phyloP scores from a whole-genome alignment of 2,888 invertebrate species.

The Temnothorax unifasciatus region DNA sequence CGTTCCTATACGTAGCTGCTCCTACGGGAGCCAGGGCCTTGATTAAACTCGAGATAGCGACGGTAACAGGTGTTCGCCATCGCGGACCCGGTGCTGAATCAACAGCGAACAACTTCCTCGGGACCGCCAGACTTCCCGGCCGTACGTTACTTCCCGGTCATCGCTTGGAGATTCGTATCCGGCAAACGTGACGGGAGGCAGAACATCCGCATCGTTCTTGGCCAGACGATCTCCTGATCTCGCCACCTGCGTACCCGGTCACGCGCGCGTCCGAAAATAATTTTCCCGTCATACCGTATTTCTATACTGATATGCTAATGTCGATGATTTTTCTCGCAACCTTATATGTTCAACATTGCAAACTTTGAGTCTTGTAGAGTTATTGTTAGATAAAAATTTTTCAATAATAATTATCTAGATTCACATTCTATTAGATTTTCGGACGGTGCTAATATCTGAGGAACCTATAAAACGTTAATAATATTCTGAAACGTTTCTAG shows the following conservation, averaged over 20 bases:
- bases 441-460: background rate
- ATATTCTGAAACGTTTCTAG: background rate
- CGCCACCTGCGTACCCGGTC: background rate
- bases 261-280: background rate
- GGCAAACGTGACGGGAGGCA: conserved; percentile 31
- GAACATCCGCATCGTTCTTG: background rate
- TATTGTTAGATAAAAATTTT: background rate
- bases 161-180: conserved; percentile 28
- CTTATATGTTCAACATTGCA: background rate
- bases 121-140: conserved; percentile 19
- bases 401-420: background rate
- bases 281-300: background rate
- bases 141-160: conserved; percentile 5
- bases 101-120: conserved; percentile 69
- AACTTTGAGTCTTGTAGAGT: background rate
- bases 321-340: background rate
- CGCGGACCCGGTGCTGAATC: conserved; percentile 69
- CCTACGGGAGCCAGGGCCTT: conserved; percentile 67
- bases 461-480: background rate
- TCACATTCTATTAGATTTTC: background rate
- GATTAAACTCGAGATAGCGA: conserved; percentile 77
- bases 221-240: background rate
- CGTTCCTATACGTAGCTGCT: conserved; percentile 44
- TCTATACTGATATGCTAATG: background rate
- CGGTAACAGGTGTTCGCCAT: conserved; percentile 79